These are phyloP conservation scores for Willisornis vidua DNA, from an alignment of 2,113 vertebrate species.

Conservation along the genomic window DNA sequence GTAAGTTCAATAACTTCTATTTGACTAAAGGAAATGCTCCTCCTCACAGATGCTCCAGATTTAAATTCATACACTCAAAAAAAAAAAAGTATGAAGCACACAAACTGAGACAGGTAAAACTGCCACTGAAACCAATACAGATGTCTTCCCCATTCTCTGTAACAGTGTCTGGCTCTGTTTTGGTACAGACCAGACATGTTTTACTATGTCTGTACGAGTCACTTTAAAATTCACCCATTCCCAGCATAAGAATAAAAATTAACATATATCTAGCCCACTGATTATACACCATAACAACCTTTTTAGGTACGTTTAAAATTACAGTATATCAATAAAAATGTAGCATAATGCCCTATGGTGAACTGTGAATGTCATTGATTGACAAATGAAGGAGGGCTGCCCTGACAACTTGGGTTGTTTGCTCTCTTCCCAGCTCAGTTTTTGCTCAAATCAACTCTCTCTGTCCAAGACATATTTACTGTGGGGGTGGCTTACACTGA, in stretches of 20 bases:
- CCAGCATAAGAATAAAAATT: background rate
- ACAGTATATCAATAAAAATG: background rate
- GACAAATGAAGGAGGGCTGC: background rate
- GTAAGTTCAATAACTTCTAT: slow-evolving; percentile 43
- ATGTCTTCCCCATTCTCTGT: background rate
- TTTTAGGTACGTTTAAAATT: background rate
- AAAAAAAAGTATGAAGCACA: background rate
- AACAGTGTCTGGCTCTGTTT: background rate
- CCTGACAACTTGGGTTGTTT: background rate
- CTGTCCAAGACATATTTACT: background rate
- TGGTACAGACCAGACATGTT: background rate
- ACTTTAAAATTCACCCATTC: background rate
- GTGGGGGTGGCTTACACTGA: background rate
- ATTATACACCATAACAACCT: background rate
- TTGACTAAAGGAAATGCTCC: slow-evolving; percentile 23
- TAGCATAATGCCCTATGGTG: background rate
- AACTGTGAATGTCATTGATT: background rate
- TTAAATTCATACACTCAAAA: background rate
- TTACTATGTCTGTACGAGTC: background rate
- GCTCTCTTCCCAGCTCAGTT: background rate
- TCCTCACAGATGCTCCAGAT: slow-evolving; percentile 17
- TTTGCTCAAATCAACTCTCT: background rate
- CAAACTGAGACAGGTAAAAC: background rate
- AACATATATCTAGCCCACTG: background rate
- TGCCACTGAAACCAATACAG: background rate